Evolutionary conservation across 2,888 invertebrate species (phyloP).

Genomic region (Orgyia antiqua): DNA sequence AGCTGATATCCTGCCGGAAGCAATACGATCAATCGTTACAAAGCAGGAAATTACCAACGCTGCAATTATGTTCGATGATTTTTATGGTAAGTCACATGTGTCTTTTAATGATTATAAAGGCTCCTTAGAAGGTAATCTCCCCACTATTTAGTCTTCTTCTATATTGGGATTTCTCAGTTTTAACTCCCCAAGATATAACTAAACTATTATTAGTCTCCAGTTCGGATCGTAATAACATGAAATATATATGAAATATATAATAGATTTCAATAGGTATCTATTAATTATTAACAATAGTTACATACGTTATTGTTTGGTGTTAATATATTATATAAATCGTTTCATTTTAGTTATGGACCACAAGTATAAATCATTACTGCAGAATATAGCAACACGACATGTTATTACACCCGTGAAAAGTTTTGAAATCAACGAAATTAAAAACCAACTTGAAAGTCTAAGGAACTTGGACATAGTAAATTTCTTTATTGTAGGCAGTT

Average conservation of each 20-base stretch:
- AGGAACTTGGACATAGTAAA: slow-evolving; percentile 92
- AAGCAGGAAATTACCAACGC: slow-evolving; percentile 94
- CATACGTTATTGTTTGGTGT: too few species aligned
- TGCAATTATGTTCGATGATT: slow-evolving; percentile 93
- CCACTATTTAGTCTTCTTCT: too few species aligned
- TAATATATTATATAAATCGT: slow-evolving; percentile 21
- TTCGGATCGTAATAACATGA: too few species aligned
- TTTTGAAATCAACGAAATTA: slow-evolving; percentile 79
- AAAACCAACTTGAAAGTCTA: slow-evolving; percentile 83
- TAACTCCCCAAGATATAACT: too few species aligned
- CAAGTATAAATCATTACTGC: slow-evolving; percentile 92
- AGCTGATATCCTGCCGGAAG: slow-evolving; percentile 89
- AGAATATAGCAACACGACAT: slow-evolving; percentile 94
- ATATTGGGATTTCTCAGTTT: too few species aligned
- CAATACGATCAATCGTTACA: slow-evolving; percentile 87
- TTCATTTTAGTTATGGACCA: slow-evolving; percentile 89
- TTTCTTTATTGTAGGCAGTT: slow-evolving; percentile 89
- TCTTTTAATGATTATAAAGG: slow-evolving; percentile 15
- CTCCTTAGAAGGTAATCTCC: too few species aligned
- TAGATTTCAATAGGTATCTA: too few species aligned
- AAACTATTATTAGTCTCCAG: too few species aligned
- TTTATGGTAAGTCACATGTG: slow-evolving; percentile 82
- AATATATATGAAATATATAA: too few species aligned
- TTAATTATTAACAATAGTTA: too few species aligned
- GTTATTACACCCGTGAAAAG: slow-evolving; percentile 84